Evolutionary conservation across 2,888 invertebrate genomes (phyloP).

Genomic region (Melangyna quadrimaculata): DNA sequence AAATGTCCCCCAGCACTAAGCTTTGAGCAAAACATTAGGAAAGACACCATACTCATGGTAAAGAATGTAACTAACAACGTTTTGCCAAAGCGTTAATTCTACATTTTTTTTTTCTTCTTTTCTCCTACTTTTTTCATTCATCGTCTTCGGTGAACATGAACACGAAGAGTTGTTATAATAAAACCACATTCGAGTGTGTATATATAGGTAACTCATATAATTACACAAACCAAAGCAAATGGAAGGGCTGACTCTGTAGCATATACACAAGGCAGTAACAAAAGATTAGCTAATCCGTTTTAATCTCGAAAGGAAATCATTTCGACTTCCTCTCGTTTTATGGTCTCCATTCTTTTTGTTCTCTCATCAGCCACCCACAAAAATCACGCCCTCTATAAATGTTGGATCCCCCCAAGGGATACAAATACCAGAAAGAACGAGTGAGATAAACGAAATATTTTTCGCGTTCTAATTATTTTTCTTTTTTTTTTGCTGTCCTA

Average conservation of each 20-base stretch:
- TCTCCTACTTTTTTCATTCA: background rate
- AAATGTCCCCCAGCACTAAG: background rate
- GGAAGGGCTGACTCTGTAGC: background rate
- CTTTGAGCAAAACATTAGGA: too few relatives aligned
- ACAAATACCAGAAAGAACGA: background rate
- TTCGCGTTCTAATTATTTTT: constrained; percentile 67
- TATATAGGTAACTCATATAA: background rate
- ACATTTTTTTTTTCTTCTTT: background rate
- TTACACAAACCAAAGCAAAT: background rate
- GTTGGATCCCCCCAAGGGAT: background rate
- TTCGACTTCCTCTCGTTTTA: constrained; percentile 25
- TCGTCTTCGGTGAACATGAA: background rate
- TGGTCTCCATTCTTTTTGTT: constrained; percentile 17
- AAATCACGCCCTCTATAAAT: background rate
- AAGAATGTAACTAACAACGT: background rate
- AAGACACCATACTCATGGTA: background rate
- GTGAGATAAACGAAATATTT: constrained; percentile 55
- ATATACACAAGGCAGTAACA: constrained; percentile 28
- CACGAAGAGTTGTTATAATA: background rate
- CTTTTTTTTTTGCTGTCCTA: background rate
- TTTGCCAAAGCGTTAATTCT: background rate
- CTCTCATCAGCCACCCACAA: background rate
- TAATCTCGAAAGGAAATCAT: constrained; percentile 63
- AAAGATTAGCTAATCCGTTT: constrained; percentile 65
- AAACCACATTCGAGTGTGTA: background rate